phyloP scores from a whole-genome alignment of 2,888 invertebrate species.

The Agrotis ipsilon region DNA sequence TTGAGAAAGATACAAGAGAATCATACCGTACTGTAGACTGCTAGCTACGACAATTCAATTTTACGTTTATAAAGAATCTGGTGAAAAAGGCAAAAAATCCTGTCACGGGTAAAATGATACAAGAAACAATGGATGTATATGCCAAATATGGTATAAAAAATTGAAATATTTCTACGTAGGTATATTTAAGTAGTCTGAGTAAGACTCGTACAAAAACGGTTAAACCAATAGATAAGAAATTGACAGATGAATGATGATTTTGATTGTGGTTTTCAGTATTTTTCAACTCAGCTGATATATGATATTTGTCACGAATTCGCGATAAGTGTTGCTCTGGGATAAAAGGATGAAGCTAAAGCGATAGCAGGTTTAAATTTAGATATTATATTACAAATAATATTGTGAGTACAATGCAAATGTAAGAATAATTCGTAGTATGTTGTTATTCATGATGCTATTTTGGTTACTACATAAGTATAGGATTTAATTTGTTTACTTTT shows the following conservation, averaged over 20 bases:
- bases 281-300: constrained; percentile 37
- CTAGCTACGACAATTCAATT: too few relatives aligned
- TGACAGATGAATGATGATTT: constrained; percentile 59
- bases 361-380: constrained; percentile 31
- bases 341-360: constrained; percentile 25
- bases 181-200: background rate
- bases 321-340: constrained; percentile 51
- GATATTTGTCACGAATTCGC: constrained; percentile 42
- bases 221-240: constrained; percentile 52
- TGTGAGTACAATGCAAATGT: background rate
- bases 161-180: background rate
- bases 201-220: background rate
- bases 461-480: too few relatives aligned
- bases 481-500: constrained; percentile 1
- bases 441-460: constrained; percentile 17
- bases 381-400: constrained; percentile 25
- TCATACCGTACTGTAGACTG: too few relatives aligned
- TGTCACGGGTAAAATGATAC: background rate
- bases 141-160: background rate
- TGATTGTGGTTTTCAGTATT: constrained; percentile 24
- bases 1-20: too few relatives aligned
- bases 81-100: background rate
- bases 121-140: background rate
- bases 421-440: background rate
- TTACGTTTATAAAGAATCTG: background rate